Evolutionary conservation across 2,888 invertebrate species (phyloP), one percentile per base, ranked within the genome.

Genomic region (Neria commutata): DNA sequence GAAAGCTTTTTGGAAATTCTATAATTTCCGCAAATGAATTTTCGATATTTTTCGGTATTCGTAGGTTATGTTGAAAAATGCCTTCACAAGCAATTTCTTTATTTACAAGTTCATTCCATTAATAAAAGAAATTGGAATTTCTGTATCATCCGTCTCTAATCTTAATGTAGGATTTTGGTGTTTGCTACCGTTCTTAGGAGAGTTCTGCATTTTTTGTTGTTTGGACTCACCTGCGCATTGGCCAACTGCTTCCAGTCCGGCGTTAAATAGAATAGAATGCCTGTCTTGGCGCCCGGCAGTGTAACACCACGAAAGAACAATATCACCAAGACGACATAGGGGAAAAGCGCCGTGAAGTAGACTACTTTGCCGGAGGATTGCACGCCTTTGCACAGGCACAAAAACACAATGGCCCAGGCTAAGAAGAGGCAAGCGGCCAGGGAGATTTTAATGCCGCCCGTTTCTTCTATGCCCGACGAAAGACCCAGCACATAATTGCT

Each of bases 281-380:
- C 94, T 34, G 89, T 87, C 1, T 85, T 83, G 8, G 92, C 91
- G 14, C 93, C 94, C 0, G 91, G 91, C 53, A 94, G 82, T 1
- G 91, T 89, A 4, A 91, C 88, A 1, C 92, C 91, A 2, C 93
- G 87, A 62, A 91, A 85, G 71, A 94, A 89, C 56, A 94, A 82
- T 69, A 91, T 88, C 21, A 90, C 88, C 70, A 91, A 80, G 19
- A 91, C 90, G 50, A 90, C 86, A 74, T 91, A 91, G 3, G 91
- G 91, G 69, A 91, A 90, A 14, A 91, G 83, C 16, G 90, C 91
- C 23, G 90, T 91, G 72, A 90, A 90, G 75, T 91, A 91, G 19
- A 90, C 90, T 56, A 90, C 89, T 84, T 91, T 91, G 69, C 91
- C 91, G 19, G 91, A 90, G 60, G 89, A 90, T 79, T 91, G 90